Evolutionary conservation across 2,888 invertebrate species (phyloP).

Genomic region (Diadromus collaris): DNA sequence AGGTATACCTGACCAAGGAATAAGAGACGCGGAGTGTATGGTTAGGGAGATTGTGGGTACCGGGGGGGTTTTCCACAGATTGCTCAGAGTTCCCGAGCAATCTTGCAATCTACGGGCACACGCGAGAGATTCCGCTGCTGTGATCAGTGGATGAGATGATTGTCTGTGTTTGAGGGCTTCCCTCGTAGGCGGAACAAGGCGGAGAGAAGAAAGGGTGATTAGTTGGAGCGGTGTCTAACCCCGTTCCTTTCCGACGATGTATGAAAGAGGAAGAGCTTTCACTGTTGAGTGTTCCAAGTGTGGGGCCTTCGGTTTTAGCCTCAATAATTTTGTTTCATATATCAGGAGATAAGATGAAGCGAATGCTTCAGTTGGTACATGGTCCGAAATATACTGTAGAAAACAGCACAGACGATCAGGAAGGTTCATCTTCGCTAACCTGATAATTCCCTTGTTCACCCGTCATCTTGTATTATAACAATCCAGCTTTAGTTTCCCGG

Average conservation of each 20-base stretch:
- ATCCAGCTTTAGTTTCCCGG: not conserved
- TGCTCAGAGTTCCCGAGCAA: slow-evolving; percentile 5
- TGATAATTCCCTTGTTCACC: not conserved
- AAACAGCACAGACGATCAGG: too few relatives aligned
- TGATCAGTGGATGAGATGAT: slow-evolving; percentile 26
- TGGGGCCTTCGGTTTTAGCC: not conserved
- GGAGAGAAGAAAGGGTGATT: not conserved
- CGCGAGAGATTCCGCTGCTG: not conserved
- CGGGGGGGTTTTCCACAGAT: slow-evolving; percentile 3
- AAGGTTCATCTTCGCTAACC: not conserved
- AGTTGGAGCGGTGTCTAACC: not conserved
- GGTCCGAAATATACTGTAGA: too few relatives aligned
- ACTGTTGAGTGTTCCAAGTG: not conserved
- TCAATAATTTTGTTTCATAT: not conserved
- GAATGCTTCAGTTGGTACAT: too few relatives aligned
- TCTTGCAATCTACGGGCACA: slow-evolving; percentile 11
- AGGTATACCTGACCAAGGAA: slow-evolving; percentile 28
- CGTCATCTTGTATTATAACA: not conserved
- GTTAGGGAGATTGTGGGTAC: slow-evolving; percentile 27
- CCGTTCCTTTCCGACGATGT: not conserved
- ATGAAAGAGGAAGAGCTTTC: not conserved
- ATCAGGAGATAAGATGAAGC: not conserved
- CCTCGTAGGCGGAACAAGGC: not conserved
- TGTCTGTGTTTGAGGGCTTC: not conserved
- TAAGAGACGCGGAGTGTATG: slow-evolving; percentile 8